Percentiles rank a stretch among this genome's conserved stretches.
Conservation (phyloP, 2,888 invertebrate species). For the Amphipoea lucens region DNA sequence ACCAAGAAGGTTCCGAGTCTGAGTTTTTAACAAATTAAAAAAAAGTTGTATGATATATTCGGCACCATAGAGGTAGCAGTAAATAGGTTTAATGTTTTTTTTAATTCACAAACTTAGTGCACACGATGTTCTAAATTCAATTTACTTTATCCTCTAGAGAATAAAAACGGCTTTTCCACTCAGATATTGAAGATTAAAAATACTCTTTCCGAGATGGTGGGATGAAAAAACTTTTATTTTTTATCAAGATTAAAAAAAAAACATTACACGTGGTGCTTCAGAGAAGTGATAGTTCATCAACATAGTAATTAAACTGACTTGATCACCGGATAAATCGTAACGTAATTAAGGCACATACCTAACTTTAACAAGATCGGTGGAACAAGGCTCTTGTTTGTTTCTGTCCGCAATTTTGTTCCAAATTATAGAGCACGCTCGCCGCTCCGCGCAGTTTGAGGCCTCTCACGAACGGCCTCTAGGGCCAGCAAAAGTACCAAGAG, state of each 20-base stretch:
- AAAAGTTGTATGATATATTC: too few species aligned
- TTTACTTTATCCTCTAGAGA: too few species aligned
- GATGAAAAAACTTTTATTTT: too few species aligned
- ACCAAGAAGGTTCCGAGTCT: too few species aligned
- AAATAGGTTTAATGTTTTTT: too few species aligned
- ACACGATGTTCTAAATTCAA: too few species aligned
- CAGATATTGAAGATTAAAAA: too few species aligned
- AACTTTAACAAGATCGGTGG: constrained; percentile 61
- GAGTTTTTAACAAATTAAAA: too few species aligned
- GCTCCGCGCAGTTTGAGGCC: constrained; percentile 53
- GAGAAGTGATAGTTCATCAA: constrained; percentile 29
- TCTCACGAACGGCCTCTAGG: constrained; percentile 60
- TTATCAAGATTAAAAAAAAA: not conserved
- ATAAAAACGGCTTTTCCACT: too few species aligned
- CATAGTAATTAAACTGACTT: constrained; percentile 35
- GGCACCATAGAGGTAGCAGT: too few species aligned
- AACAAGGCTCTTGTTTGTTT: constrained; percentile 72
- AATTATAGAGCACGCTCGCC: constrained; percentile 69
- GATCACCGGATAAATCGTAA: constrained; percentile 56
- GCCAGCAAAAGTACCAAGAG: constrained; percentile 30
- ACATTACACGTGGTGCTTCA: constrained; percentile 11
- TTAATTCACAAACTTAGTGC: too few species aligned
- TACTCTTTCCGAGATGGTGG: too few species aligned
- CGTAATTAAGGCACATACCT: constrained; percentile 62
- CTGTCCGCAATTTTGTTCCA: constrained; percentile 70